These are phyloP conservation scores for Euzetes globulus DNA, from an alignment of 2,888 invertebrate species.

Conservation along the genomic window DNA sequence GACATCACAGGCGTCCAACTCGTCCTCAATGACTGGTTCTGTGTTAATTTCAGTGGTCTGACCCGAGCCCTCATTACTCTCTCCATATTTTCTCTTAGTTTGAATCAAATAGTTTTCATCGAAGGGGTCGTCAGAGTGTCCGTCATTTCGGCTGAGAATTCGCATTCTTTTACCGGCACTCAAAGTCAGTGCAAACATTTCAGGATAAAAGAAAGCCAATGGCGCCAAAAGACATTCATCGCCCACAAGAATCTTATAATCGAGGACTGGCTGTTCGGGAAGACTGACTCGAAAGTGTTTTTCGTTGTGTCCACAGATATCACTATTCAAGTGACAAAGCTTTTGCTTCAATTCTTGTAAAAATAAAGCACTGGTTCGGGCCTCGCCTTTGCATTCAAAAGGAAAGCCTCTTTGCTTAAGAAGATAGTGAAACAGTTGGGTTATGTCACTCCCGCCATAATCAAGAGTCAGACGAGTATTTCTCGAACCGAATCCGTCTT, in stretches of 20 bases:
- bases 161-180: constrained; percentile 54
- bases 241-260: constrained; percentile 59
- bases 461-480: constrained; percentile 65
- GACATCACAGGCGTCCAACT: constrained; percentile 45
- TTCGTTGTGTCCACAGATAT: constrained; percentile 72
- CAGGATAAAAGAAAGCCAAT: constrained; percentile 73
- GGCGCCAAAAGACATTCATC: constrained; percentile 90
- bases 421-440: constrained; percentile 78
- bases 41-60: background rate
- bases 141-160: constrained; percentile 56
- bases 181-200: constrained; percentile 73
- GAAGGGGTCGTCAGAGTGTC: constrained; percentile 86
- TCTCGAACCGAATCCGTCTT: constrained; percentile 87
- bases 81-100: constrained; percentile 47
- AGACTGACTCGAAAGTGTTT: constrained; percentile 46
- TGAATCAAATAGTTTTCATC: constrained; percentile 85
- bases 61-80: constrained; percentile 2
- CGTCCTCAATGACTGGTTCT: constrained; percentile 40
- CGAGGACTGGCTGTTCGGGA: constrained; percentile 44
- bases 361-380: constrained; percentile 65
- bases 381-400: constrained; percentile 63
- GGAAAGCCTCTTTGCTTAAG: constrained; percentile 84
- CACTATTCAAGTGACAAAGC: constrained; percentile 82
- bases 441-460: constrained; percentile 85
- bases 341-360: constrained; percentile 77